These are phyloP conservation scores for Augochlorella aurata DNA, from an alignment of 2,888 invertebrate species.

Conservation along the genomic window DNA sequence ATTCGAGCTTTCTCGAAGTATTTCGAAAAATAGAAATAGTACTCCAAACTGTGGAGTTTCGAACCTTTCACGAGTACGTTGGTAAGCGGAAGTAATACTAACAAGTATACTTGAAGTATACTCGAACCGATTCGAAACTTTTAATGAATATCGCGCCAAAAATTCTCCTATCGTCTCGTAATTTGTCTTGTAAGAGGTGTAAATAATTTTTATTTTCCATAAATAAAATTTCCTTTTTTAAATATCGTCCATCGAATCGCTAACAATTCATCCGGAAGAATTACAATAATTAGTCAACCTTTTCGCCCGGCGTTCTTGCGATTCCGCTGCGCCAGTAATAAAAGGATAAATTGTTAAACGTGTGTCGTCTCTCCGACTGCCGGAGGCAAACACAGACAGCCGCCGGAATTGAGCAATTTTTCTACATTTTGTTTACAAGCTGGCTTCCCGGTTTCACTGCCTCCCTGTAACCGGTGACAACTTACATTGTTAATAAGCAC, in stretches of 20 bases:
- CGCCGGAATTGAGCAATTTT: conserved; percentile 69
- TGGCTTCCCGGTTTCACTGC: conserved; percentile 42
- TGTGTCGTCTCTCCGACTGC: conserved; percentile 6
- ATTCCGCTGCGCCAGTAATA: not conserved
- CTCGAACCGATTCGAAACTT: not conserved
- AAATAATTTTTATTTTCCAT: too few relatives aligned
- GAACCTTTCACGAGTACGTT: not conserved
- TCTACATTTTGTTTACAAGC: conserved; percentile 68
- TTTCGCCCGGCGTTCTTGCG: not conserved
- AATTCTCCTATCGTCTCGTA: too few relatives aligned
- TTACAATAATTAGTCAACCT: not conserved
- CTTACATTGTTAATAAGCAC: conserved; percentile 65
- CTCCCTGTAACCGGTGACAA: conserved; percentile 23
- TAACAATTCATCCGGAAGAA: not conserved
- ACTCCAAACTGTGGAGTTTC: not conserved
- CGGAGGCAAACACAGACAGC: conserved; percentile 53
- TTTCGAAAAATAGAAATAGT: too few relatives aligned
- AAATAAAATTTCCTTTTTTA: not conserved
- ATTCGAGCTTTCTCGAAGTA: too few relatives aligned
- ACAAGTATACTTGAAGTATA: not conserved
- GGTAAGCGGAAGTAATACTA: too few relatives aligned
- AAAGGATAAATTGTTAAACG: conserved; percentile 63
- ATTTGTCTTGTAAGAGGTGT: too few relatives aligned
- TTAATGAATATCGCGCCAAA: not conserved
- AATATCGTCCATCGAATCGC: not conserved